phyloP scores from a whole-genome alignment of 2,888 invertebrate genomes.

The Drosophila cognata region DNA sequence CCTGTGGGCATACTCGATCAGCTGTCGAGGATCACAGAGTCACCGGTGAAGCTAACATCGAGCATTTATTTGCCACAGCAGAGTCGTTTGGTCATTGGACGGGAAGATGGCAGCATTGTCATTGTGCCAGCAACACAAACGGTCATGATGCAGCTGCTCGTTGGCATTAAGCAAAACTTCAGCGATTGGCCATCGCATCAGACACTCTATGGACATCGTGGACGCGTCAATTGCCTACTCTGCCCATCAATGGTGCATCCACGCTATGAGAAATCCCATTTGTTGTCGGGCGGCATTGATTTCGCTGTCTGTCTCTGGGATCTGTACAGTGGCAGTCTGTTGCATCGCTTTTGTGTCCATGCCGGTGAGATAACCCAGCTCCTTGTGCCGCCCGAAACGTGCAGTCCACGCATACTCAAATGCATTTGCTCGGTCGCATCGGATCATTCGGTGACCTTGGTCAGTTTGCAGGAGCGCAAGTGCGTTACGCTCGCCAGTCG shows the following conservation, averaged over 20 bases:
- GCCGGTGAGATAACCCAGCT: constrained; percentile 98
- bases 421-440: constrained; percentile 98
- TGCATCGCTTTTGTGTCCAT: constrained; percentile 98
- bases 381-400: constrained; percentile 96
- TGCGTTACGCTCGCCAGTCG: constrained; percentile 95
- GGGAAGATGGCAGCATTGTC: constrained; percentile 97
- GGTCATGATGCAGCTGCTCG: constrained; percentile 95
- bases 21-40: constrained; percentile 90
- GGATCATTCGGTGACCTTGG: constrained; percentile 97
- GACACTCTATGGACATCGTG: constrained; percentile 94
- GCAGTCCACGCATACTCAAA: constrained; percentile 95
- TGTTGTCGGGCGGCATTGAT: constrained; percentile 98
- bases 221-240: constrained; percentile 96
- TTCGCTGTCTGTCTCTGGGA: constrained; percentile 99
- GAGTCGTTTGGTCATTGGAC: constrained; percentile 96
- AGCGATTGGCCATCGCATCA: constrained; percentile 96
- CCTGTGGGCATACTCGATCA: constrained; percentile 97
- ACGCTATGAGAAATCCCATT: constrained; percentile 93
- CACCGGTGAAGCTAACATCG: constrained; percentile 93
- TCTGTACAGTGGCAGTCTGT: constrained; percentile 93
- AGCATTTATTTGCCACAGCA: constrained; percentile 97
- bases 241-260: constrained; percentile 97
- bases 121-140: constrained; percentile 98
- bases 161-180: constrained; percentile 91
- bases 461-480: constrained; percentile 94